phyloP scores from a whole-genome alignment of 2,888 invertebrate genomes.

The Synanthedon vespiformis region DNA sequence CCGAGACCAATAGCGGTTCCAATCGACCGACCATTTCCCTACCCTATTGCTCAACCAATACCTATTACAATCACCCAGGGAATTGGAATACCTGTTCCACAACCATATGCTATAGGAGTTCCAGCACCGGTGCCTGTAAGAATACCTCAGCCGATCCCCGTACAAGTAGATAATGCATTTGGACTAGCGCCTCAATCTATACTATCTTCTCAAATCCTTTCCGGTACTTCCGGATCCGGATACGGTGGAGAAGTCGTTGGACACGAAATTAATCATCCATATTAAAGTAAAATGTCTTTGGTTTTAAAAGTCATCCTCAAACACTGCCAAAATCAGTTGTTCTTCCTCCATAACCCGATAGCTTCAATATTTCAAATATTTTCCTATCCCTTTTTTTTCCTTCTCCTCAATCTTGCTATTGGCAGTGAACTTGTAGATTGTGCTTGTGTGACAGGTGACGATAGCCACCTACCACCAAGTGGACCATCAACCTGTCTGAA shows the following conservation, averaged over 20 bases:
- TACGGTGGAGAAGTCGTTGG: constrained; percentile 9
- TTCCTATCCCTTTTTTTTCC: no score
- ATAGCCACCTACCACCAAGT: no score
- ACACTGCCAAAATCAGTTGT: no score
- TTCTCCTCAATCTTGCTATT: no score
- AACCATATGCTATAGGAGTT: constrained; percentile 57
- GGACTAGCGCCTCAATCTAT: constrained; percentile 1
- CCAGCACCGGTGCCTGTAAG: constrained; percentile 49
- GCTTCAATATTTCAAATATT: no score
- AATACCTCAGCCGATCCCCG: constrained; percentile 41
- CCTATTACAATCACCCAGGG: constrained; percentile 63
- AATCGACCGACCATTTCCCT: constrained; percentile 67
- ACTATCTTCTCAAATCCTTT: background rate
- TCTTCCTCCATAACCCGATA: no score
- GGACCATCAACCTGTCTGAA: no score
- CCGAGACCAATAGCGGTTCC: constrained; percentile 55
- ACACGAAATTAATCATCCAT: constrained; percentile 21
- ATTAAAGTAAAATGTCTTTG: constrained; percentile 5
- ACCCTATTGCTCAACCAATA: constrained; percentile 65
- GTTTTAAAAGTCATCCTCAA: no score
- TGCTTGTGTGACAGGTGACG: no score
- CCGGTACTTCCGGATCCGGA: constrained; percentile 7
- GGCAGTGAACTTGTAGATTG: no score
- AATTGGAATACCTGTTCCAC: constrained; percentile 65
- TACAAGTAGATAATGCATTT: constrained; percentile 16